Evolutionary conservation across 2,797 vertebrate genomes (phyloP), one percentile per base, ranked within the genome.

Genomic region (Cephalopachus bancanus): DNA sequence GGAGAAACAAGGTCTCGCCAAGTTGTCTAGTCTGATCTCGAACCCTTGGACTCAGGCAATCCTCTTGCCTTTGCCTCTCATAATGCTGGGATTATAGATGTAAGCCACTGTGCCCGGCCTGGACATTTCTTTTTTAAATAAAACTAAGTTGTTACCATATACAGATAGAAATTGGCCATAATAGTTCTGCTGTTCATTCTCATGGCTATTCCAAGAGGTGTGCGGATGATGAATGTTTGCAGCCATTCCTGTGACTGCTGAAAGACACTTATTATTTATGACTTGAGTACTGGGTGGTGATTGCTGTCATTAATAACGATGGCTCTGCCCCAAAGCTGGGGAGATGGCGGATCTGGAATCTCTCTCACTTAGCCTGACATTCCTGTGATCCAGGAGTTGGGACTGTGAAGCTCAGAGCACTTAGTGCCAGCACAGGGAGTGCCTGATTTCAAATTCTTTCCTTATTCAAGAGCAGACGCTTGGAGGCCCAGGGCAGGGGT

Each of bases 231-330:
- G 90, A 88, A 98, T 96, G 89, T 85, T 90, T 90, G 79, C 74
- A 91, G 53, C 67, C 95, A 64, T 94, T 96, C 93, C 88, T 83
- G 64, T 93, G 96, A 95, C 76, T 90, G 93, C 83, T 98, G 91
- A 98, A 96, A 97, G 94, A 97, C 95, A 89, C 88, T 95, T 93
- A 93, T 97, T 97, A 98, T 97, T 98, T 98, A 97, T 86, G 97
- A 96, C 93, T 95, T 83, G 90, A 92, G 84, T 81, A 90, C 93
- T 95, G 93, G 88, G 93, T 94, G 84, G 92, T 94, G 97, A 98
- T 86, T 97, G 96, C 94, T 97, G 92, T 97, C 97, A 95, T 97
- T 97, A 98, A 97, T 98, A 98, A 97, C 57, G 90, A 97, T 89
- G 85, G 92, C 75, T 96, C 92, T 86, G 95, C 93, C 96, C 71